Evolutionary conservation across 2,888 invertebrate species (phyloP).

Genomic region (Hypolimnas misippus): DNA sequence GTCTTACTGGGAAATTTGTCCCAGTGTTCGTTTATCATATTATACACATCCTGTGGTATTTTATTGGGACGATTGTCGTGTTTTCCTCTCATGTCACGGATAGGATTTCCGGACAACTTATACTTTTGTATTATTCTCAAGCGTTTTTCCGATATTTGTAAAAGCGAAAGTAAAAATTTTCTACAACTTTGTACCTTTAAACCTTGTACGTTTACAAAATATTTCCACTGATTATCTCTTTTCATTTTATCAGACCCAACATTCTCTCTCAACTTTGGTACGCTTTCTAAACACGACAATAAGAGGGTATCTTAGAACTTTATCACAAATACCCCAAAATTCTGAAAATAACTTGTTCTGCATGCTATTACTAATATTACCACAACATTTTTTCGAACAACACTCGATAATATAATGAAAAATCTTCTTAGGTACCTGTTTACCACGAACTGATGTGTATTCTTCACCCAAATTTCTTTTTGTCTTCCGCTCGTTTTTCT

Average conservation of each 20-base stretch:
- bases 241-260: background rate
- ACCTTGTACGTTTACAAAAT: background rate
- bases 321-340: too few species aligned
- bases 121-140: background rate
- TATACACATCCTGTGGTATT: too few species aligned
- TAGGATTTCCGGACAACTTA: too few species aligned
- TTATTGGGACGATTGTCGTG: too few species aligned
- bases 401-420: background rate
- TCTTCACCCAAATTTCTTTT: background rate
- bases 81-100: too few species aligned
- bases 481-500: background rate
- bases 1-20: too few species aligned
- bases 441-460: background rate
- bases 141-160: background rate
- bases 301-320: too few species aligned
- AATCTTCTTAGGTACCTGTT: background rate
- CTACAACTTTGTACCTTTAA: background rate
- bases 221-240: slow-evolving; percentile 1
- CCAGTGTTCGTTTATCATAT: too few species aligned
- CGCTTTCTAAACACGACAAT: too few species aligned
- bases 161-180: background rate
- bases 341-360: too few species aligned
- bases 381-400: background rate
- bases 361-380: too few species aligned
- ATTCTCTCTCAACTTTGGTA: background rate